These are phyloP conservation scores for Adelognathus sp. DNA, from an alignment of 2,888 invertebrate genomes.

Conservation along the genomic window DNA sequence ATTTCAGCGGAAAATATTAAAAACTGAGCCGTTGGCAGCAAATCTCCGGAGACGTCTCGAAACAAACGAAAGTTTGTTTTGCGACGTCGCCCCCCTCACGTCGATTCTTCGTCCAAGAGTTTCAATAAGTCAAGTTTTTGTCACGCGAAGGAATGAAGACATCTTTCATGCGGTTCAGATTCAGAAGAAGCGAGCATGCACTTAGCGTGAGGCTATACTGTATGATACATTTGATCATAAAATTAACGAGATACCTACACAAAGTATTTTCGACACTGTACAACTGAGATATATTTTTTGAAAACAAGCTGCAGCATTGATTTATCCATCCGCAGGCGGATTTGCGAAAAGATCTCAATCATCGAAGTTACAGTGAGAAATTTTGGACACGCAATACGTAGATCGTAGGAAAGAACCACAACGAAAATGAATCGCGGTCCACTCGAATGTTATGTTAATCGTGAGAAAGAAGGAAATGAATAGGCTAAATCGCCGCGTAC, in stretches of 20 bases:
- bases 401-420: constrained; percentile 29
- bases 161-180: too few species aligned
- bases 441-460: constrained; percentile 12
- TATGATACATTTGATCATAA: constrained; percentile 5
- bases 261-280: not conserved
- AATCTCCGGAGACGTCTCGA: too few species aligned
- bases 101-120: too few species aligned
- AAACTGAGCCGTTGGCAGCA: constrained; percentile 27
- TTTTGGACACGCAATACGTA: not conserved
- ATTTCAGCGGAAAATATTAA: constrained; percentile 33
- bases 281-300: not conserved
- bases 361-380: not conserved
- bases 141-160: too few species aligned
- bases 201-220: too few species aligned
- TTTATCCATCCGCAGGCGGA: constrained; percentile 51
- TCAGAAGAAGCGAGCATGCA: too few species aligned
- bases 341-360: constrained; percentile 14
- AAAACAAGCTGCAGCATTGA: not conserved
- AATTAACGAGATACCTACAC: not conserved
- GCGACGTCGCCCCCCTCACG: too few species aligned
- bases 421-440: constrained; percentile 44
- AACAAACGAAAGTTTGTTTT: too few species aligned
- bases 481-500: constrained; percentile 8
- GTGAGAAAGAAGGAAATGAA: not conserved
- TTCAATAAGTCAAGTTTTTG: too few species aligned